phyloP scores from a whole-genome alignment of 2,797 vertebrate species.

The Manis javanica region DNA sequence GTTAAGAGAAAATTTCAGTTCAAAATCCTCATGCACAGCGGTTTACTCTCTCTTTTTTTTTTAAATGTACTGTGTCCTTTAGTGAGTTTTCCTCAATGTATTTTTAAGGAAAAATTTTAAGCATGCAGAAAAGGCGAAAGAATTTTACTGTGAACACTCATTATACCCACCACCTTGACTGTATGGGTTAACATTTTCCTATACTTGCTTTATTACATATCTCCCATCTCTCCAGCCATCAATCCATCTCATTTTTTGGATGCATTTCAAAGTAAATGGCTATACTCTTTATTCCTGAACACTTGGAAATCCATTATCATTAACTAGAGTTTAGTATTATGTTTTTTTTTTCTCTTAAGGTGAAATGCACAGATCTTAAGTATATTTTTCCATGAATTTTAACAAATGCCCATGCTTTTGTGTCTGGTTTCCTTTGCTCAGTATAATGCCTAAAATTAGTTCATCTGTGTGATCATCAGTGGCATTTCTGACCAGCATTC shows the following conservation, averaged over 20 bases:
- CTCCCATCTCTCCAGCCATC: not conserved
- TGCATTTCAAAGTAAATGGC: not conserved
- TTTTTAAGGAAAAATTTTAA: conserved; percentile 1
- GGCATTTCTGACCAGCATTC: not conserved
- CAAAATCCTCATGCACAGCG: not conserved
- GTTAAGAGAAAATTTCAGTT: not conserved
- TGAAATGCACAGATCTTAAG: not conserved
- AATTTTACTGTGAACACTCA: not conserved
- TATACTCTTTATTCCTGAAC: not conserved
- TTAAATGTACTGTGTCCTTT: not conserved
- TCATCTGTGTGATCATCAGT: not conserved
- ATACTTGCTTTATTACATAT: not conserved
- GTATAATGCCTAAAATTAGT: not conserved
- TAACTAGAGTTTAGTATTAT: not conserved
- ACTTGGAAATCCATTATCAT: not conserved
- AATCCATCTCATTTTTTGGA: not conserved
- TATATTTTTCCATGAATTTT: not conserved
- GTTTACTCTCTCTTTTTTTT: not conserved
- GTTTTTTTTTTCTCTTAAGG: not conserved
- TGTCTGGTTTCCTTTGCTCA: not conserved
- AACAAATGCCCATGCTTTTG: not conserved
- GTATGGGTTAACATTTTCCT: not conserved
- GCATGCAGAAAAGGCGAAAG: not conserved
- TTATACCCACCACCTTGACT: not conserved
- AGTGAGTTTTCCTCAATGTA: not conserved